Percentiles rank a stretch among this genome's conserved stretches.
Evolutionary conservation across 2,797 vertebrate species (phyloP).

Genomic region (Gallinago solitaria): DNA sequence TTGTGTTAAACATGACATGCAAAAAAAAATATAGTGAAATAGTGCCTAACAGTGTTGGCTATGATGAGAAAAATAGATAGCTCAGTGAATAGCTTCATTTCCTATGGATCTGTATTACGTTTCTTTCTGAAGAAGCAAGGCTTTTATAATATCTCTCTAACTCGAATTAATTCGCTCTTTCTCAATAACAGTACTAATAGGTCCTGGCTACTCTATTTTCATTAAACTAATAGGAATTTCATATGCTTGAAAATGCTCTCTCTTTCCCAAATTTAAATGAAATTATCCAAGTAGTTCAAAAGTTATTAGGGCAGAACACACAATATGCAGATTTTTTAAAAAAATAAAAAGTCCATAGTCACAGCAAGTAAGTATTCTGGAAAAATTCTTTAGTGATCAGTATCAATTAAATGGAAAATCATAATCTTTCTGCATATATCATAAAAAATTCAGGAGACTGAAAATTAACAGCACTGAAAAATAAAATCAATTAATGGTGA

Average conservation of each 20-base stretch:
- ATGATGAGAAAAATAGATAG: background rate
- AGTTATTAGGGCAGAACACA: conserved; percentile 24
- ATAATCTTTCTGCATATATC: background rate
- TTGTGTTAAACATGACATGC: background rate
- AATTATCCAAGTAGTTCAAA: conserved; percentile 28
- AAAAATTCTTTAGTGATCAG: background rate
- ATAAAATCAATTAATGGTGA: background rate
- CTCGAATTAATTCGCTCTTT: conserved; percentile 27
- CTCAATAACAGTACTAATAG: conserved; percentile 12
- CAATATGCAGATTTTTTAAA: background rate
- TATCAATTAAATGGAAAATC: background rate
- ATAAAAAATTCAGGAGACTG: background rate
- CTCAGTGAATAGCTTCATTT: background rate
- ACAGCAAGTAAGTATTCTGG: background rate
- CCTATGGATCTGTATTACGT: background rate
- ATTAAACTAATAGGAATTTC: conserved; percentile 37
- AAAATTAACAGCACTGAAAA: background rate
- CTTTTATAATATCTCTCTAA: background rate
- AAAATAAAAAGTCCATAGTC: background rate
- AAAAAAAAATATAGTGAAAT: background rate
- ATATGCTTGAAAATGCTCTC: conserved; percentile 22
- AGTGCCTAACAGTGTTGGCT: background rate
- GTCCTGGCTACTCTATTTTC: conserved; percentile 44
- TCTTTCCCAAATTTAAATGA: conserved; percentile 32
- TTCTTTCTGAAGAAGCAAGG: background rate